Base-by-base conservation (phyloP, 1,140 invertebrate species). In the Vanessa atalanta region DNA sequence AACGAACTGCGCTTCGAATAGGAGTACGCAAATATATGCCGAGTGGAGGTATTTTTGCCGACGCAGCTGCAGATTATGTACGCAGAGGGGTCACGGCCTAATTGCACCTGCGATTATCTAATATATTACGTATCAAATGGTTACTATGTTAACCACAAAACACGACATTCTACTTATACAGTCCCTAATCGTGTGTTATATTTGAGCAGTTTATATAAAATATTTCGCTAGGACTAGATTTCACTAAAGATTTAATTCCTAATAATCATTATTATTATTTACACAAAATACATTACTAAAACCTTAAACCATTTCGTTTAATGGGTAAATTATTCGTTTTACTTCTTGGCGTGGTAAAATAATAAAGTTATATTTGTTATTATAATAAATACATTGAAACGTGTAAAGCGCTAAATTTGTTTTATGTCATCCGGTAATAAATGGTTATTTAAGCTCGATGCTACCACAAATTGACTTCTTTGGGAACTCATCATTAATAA, bases 31-130 rank as follows among this genome's bases (percentile, higher is more conserved):
- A 84, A 88, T 87, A 84, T 84, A 88, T 83, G 78, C 78, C 80
- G 79, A 82, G 83, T 83, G 82, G 72, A 84, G 83, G 81, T 88
- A 88, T 88, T 88, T 89, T 85, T 77, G 68, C 68, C 68, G 81
- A 77, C 79, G 57, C 57, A 76, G 82, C 83, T 87, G 87, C 86
- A 86, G 84, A 65, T 76, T 70, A 73, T 23, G 47, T 47, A 68
- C 81, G 81, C 79, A 85, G 84, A 64, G 50, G 65, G 63, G 61
- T 71, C 75, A 60, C 60, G 57, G 65, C 57, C 68, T 67, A 47
- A 61, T 75, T 75, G 47, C 68, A 71, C 31, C 47, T 75, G 65
- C n/a, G 23, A 23, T 50, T 47, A 63, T 47, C 16, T 13, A 61
- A 61, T 61, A 61, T 37, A 37, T 37, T 61, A 15, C 57, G 57